These are phyloP conservation scores for Serinus canaria DNA, from an alignment of 2,113 vertebrate species.

Conservation along the genomic window DNA sequence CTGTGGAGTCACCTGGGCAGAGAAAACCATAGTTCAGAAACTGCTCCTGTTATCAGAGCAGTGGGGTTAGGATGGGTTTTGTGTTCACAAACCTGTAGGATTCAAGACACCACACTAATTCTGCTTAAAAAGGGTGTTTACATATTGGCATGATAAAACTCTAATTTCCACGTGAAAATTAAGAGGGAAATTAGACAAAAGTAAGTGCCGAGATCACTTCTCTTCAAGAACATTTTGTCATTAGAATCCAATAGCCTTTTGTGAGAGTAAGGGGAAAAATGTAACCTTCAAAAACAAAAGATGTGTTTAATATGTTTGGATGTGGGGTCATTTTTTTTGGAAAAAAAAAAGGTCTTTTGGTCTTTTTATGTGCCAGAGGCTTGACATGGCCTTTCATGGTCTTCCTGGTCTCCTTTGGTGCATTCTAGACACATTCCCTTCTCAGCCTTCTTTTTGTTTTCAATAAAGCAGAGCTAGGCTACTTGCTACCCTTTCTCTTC, in stretches of 20 bases:
- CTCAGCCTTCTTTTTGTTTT: background rate
- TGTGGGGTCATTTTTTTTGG: background rate
- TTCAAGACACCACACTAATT: background rate
- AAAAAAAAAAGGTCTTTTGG: background rate
- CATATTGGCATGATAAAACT: background rate
- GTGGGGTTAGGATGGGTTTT: background rate
- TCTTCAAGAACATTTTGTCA: background rate
- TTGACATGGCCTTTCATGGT: background rate
- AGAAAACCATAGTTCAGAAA: background rate
- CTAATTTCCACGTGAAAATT: background rate
- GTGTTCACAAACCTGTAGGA: background rate
- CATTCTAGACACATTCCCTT: background rate
- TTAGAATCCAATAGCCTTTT: background rate
- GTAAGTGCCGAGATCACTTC: background rate
- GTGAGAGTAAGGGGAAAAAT: background rate
- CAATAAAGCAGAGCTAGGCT: background rate
- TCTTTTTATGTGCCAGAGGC: background rate
- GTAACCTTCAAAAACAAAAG: background rate
- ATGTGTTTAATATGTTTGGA: background rate
- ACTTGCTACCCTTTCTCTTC: background rate
- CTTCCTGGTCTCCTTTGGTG: background rate
- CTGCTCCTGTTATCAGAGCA: background rate
- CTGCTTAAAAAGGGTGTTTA: background rate
- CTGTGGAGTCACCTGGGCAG: background rate
- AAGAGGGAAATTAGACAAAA: background rate